Conservation (phyloP, 2,888 invertebrate species). For the Julus scanicus region DNA sequence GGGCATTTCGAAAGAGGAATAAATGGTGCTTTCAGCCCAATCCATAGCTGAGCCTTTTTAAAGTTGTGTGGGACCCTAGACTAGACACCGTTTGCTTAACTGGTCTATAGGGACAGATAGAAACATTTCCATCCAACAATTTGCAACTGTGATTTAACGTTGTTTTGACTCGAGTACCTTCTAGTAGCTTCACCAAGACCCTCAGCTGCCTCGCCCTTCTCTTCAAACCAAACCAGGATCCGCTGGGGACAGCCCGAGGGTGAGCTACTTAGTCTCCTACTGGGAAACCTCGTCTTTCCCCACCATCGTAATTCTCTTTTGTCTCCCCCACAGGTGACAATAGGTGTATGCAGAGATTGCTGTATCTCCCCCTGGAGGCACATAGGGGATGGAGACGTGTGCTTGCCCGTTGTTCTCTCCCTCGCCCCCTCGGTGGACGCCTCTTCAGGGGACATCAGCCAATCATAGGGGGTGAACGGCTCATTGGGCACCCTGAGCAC, state of each 20-base stretch:
- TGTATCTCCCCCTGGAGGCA: background rate
- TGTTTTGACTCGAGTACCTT: background rate
- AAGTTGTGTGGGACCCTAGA: no score
- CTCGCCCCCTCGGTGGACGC: background rate
- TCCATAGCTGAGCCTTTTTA: no score
- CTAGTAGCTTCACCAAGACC: background rate
- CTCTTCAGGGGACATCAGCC: background rate
- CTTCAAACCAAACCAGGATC: background rate
- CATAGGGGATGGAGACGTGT: background rate
- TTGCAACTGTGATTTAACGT: background rate
- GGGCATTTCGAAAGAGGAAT: no score
- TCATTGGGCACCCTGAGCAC: constrained; percentile 35
- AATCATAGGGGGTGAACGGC: background rate
- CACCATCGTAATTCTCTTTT: background rate
- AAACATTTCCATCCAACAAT: background rate
- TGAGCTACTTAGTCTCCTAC: constrained; percentile 9
- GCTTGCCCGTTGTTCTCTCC: background rate
- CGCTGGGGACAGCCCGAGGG: background rate
- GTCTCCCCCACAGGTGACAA: constrained; percentile 1
- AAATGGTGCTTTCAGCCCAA: no score
- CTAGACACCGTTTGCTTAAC: no score
- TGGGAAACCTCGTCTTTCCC: background rate
- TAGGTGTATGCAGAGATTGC: background rate
- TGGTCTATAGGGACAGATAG: no score
- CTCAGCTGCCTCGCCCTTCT: background rate